Percentiles rank a stretch among this genome's conserved stretches.
Conservation (phyloP, 92 coral and sea anemone genomes). For the Phymanthus crucifer region DNA sequence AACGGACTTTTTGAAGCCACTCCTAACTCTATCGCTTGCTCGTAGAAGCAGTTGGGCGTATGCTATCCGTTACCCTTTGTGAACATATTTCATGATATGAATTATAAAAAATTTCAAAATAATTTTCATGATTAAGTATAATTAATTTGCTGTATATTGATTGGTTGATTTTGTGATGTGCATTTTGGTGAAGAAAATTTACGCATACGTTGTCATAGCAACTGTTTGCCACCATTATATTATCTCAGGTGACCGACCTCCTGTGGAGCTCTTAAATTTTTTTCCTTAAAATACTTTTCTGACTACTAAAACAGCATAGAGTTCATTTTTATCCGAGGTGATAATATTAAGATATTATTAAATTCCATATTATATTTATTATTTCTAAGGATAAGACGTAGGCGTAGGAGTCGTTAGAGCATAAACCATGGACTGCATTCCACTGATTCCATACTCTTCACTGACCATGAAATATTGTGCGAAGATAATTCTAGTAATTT, state of each 20-base stretch:
- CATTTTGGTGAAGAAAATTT: background rate
- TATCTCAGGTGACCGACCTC: too few relatives aligned
- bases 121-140: background rate
- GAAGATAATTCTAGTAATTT: too few relatives aligned
- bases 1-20: background rate
- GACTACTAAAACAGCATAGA: background rate
- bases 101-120: background rate
- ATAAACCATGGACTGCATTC: background rate
- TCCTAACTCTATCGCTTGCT: background rate
- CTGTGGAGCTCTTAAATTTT: too few relatives aligned
- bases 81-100: background rate
- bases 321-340: background rate
- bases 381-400: background rate
- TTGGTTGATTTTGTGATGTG: background rate
- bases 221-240: background rate
- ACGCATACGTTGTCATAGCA: background rate
- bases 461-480: too few relatives aligned
- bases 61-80: background rate
- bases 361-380: background rate
- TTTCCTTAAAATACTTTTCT: too few relatives aligned
- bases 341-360: background rate
- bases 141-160: background rate
- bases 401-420: background rate
- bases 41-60: background rate
- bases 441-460: too few relatives aligned